phyloP scores from a whole-genome alignment of 2,888 invertebrate genomes.

The Heterodera filipjevi region DNA sequence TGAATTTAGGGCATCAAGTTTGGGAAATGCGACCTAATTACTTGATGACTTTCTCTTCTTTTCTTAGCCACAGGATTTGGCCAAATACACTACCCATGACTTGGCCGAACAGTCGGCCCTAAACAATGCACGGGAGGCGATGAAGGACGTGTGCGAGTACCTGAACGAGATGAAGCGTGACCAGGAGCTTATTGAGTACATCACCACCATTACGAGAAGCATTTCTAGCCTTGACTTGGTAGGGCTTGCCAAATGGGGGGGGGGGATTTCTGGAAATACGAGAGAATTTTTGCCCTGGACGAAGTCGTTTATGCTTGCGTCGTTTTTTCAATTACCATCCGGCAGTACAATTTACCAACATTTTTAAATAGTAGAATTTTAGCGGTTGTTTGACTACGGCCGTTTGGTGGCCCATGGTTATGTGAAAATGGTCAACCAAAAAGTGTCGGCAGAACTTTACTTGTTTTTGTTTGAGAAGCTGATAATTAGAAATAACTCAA shows the following conservation, averaged over 20 bases:
- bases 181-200: slow-evolving; percentile 86
- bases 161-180: slow-evolving; percentile 97
- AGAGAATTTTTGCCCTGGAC: no score
- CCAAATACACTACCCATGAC: slow-evolving; percentile 17
- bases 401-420: slow-evolving; percentile 90
- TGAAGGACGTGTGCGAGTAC: slow-evolving; percentile 70
- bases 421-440: slow-evolving; percentile 74
- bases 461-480: slow-evolving; percentile 97
- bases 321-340: no score
- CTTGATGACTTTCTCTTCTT: no score
- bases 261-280: no score
- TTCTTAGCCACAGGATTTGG: slow-evolving; percentile 21
- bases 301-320: no score
- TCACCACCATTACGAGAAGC: slow-evolving; percentile 82
- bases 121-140: slow-evolving; percentile 38
- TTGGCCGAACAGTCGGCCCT: slow-evolving; percentile 17
- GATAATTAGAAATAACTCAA: no score
- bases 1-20: no score
- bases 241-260: no score
- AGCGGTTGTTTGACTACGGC: slow-evolving; percentile 76
- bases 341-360: no score
- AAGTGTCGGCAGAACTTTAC: slow-evolving; percentile 71
- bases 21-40: no score
- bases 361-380: no score
- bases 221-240: slow-evolving; percentile 63